A percentile compares a stretch with the other conserved stretches of the same genome.
These are phyloP conservation scores for Eupithecia exiguata DNA, from an alignment of 2,888 invertebrate species.

Conservation along the genomic window DNA sequence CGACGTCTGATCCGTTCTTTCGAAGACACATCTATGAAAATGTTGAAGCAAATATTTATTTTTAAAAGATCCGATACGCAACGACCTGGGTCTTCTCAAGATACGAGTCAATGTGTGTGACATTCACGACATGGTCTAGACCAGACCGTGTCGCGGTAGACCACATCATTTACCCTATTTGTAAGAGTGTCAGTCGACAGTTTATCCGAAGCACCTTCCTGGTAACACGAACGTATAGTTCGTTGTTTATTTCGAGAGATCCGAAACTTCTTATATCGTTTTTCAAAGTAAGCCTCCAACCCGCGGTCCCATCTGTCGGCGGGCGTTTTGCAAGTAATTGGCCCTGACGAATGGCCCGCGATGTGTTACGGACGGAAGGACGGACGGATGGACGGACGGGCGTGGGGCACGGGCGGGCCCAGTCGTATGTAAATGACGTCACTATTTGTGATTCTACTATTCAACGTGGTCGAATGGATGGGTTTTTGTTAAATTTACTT, in stretches of 20 bases:
- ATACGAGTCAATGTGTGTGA: not conserved
- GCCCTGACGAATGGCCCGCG: slow-evolving; percentile 38
- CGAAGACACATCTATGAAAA: not conserved
- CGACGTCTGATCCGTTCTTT: not conserved
- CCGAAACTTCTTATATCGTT: not conserved
- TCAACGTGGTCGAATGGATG: not conserved
- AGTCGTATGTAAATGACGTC: slow-evolving; percentile 19
- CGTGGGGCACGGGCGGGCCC: slow-evolving; percentile 3
- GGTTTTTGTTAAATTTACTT: not conserved
- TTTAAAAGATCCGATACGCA: not conserved
- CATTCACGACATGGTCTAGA: no score
- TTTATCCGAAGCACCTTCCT: not conserved
- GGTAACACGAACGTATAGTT: not conserved
- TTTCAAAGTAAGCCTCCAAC: not conserved
- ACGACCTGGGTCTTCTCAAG: not conserved
- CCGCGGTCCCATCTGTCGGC: slow-evolving; percentile 5
- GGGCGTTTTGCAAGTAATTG: slow-evolving; percentile 37
- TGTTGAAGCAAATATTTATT: not conserved
- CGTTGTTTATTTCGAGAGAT: not conserved
- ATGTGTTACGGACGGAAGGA: slow-evolving; percentile 25
- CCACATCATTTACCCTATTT: not conserved
- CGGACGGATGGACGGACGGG: slow-evolving; percentile 21
- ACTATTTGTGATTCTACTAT: not conserved
- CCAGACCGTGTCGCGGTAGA: not conserved
- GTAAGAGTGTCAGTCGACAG: not conserved